A percentile compares a stretch with the other conserved stretches of the same genome.
These are phyloP conservation scores for Semicossyphus pulcher DNA, from an alignment of 2,113 vertebrate genomes.

Conservation along the genomic window DNA sequence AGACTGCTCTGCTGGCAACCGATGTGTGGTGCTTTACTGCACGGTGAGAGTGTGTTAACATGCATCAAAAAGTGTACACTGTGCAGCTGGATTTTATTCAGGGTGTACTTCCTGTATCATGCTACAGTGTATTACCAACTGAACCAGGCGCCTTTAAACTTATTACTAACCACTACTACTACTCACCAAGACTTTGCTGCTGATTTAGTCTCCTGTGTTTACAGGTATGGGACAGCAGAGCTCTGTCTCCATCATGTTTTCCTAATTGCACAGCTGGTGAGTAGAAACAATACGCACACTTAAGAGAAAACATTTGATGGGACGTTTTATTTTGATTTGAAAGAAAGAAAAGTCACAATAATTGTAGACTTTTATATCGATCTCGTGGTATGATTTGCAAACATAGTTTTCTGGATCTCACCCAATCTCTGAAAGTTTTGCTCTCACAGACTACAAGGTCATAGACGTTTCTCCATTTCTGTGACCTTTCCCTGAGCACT, in stretches of 20 bases:
- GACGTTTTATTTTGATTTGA: neutral
- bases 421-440: neutral
- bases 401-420: neutral
- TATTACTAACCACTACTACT: too few relatives aligned
- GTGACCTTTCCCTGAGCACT: slow-evolving; percentile 31
- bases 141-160: neutral
- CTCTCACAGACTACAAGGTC: neutral
- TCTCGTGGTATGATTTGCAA: neutral
- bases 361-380: neutral
- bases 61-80: neutral
- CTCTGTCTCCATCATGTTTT: slow-evolving; percentile 91
- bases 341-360: neutral
- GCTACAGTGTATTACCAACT: neutral
- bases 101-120: too few relatives aligned
- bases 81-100: neutral
- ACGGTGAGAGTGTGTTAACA: slow-evolving; percentile 80
- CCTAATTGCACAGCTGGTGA: slow-evolving; percentile 90
- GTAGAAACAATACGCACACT: slow-evolving; percentile 50
- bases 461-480: neutral
- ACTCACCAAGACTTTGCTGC: too few relatives aligned
- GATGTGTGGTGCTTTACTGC: slow-evolving; percentile 96
- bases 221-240: slow-evolving; percentile 92
- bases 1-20: slow-evolving; percentile 88
- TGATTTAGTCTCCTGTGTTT: neutral
- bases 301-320: neutral